Evolutionary conservation across 2,113 vertebrate genomes (phyloP).

Genomic region (Tetrao urogallus): DNA sequence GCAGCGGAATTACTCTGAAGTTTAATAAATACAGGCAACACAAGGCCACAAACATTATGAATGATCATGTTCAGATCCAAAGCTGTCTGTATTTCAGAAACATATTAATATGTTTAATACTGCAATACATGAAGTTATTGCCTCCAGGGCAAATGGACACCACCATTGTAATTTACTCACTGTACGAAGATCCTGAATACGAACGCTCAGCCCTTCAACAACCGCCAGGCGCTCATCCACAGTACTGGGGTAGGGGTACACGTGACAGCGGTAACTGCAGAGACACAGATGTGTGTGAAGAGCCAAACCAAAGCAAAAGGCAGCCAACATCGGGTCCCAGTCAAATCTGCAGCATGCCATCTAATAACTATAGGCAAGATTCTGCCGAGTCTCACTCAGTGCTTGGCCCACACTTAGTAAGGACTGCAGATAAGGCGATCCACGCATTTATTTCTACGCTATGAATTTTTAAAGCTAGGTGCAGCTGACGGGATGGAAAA

Average conservation of each 20-base stretch:
- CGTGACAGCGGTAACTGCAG: conserved; percentile 92
- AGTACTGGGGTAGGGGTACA: conserved; percentile 92
- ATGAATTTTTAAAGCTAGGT: not conserved
- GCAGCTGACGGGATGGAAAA: not conserved
- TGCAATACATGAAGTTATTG: not conserved
- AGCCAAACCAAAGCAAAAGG: not conserved
- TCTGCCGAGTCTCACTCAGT: not conserved
- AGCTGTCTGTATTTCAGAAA: not conserved
- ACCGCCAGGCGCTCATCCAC: conserved; percentile 88
- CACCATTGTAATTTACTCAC: conserved; percentile 68
- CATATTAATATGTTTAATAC: not conserved
- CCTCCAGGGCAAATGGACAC: not conserved
- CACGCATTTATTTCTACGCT: not conserved
- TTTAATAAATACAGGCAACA: not conserved
- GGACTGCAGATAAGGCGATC: not conserved
- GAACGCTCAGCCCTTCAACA: conserved; percentile 87
- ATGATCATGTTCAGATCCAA: not conserved
- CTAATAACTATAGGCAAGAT: accelerated
- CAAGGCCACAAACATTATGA: accelerated
- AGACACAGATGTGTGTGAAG: not conserved
- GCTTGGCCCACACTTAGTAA: not conserved
- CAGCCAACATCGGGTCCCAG: not conserved
- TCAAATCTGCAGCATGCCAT: not conserved
- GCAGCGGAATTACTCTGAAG: not conserved
- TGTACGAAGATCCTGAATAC: conserved; percentile 92